A percentile compares a stretch with the other conserved stretches of the same genome.
Conservation (phyloP, 2,797 vertebrate genomes). For the Fundulus diaphanus region DNA sequence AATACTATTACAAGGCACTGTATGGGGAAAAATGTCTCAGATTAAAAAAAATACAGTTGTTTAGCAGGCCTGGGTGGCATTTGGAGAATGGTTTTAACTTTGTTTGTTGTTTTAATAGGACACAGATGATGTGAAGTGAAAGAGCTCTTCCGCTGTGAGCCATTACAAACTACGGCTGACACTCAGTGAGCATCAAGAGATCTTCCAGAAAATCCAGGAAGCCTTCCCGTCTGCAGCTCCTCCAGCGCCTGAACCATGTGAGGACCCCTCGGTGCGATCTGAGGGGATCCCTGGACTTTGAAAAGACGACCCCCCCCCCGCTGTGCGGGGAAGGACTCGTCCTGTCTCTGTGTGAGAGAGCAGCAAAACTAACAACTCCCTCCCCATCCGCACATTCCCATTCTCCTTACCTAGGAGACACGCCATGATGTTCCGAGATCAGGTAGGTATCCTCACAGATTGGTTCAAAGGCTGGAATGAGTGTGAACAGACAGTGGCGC, state of each 20-base stretch:
- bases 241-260: constrained; percentile 88
- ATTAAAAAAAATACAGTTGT: not conserved
- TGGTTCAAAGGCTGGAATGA: constrained; percentile 99
- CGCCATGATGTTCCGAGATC: constrained; percentile 99
- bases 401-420: constrained; percentile 75
- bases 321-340: constrained; percentile 76
- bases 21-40: not conserved
- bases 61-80: not conserved
- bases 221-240: constrained; percentile 63
- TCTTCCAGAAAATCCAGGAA: constrained; percentile 38
- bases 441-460: constrained; percentile 95
- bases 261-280: constrained; percentile 79
- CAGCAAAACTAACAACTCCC: constrained; percentile 43
- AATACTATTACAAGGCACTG: not conserved
- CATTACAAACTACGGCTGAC: constrained; percentile 38
- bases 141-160: constrained; percentile 35
- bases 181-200: constrained; percentile 41
- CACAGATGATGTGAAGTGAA: constrained; percentile 67
- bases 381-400: constrained; percentile 54
- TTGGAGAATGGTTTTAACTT: not conserved
- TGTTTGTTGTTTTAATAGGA: constrained; percentile 52
- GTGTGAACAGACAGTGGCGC: constrained; percentile 97
- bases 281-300: constrained; percentile 81
- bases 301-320: constrained; percentile 69
- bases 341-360: constrained; percentile 59